phyloP scores from a whole-genome alignment of 2,888 invertebrate species.

The Xanthia togata region DNA sequence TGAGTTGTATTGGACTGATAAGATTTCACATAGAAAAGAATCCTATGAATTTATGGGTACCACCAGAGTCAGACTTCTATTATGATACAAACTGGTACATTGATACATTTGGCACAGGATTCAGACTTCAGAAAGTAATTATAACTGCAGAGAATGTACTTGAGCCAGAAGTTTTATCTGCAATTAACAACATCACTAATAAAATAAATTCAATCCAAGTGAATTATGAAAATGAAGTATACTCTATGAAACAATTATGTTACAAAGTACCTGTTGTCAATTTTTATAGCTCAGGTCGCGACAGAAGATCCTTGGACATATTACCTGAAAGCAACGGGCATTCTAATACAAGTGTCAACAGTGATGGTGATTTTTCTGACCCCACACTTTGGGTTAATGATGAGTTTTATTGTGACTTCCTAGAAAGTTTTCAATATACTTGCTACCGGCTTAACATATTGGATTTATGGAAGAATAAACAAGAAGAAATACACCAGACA shows the following conservation, averaged over 20 bases:
- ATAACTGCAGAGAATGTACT: slow-evolving; percentile 92
- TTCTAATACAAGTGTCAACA: slow-evolving; percentile 64
- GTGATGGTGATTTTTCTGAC: slow-evolving; percentile 86
- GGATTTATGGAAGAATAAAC: slow-evolving; percentile 93
- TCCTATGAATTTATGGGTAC: slow-evolving; percentile 94
- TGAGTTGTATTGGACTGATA: slow-evolving; percentile 91
- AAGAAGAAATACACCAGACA: slow-evolving; percentile 86
- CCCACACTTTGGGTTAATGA: slow-evolving; percentile 90
- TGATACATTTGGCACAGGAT: slow-evolving; percentile 91
- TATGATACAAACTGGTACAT: slow-evolving; percentile 94
- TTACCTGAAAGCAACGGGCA: slow-evolving; percentile 58
- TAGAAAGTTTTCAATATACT: slow-evolving; percentile 90
- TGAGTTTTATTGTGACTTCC: slow-evolving; percentile 91
- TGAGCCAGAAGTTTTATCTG: slow-evolving; percentile 90
- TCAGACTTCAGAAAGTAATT: slow-evolving; percentile 91
- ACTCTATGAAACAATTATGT: slow-evolving; percentile 82
- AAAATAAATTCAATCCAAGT: slow-evolving; percentile 83
- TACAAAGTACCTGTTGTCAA: slow-evolving; percentile 86
- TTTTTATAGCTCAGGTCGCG: slow-evolving; percentile 75
- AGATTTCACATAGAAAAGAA: slow-evolving; percentile 93
- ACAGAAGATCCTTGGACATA: slow-evolving; percentile 73
- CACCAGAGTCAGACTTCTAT: slow-evolving; percentile 93
- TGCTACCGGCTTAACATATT: slow-evolving; percentile 92
- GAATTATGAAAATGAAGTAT: slow-evolving; percentile 73
- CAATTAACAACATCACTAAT: slow-evolving; percentile 88